Evolutionary conservation across 2,113 vertebrate genomes (phyloP), one percentile per base, ranked within the genome.

Genomic region (Nestor notabilis): DNA sequence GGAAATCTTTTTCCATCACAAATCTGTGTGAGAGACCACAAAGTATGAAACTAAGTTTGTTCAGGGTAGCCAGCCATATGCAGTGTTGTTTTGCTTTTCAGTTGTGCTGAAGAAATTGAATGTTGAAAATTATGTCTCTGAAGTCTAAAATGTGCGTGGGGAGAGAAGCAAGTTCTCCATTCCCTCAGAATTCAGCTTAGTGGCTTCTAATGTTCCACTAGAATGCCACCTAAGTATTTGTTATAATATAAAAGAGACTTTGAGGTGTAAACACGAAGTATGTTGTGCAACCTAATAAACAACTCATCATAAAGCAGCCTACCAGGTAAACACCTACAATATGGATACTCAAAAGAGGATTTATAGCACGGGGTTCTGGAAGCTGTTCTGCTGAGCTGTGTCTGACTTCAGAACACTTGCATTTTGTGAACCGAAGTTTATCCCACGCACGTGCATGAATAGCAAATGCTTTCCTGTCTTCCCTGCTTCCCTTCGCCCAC

Each of bases 311-410:
- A 19, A 76, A 61, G 92, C 28, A 74, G 49, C 44, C 37, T 60
- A 4, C 6, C 16, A 41, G 44, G 49, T 3, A 64, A 64, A 7
- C 17, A 2, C 68, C 43, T 53, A 8, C 5, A 5, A 27, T 29
- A 17, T 2, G 21, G 52, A 16, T 49, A 19, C 49, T 60, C 31
- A 5, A 7, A 49, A 41, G 20, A 50, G 44, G 68, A 19, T 53
- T 93, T 37, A 7, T 0, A 28, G n/a, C 58, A 20, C 0, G 1
- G 4, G 21, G 19, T 50, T 63, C 44, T 1, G 2, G 83, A n/a
- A 89, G 37, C 89, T 29, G 5, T 60, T 88, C 13, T 52, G 28
- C 14, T 50, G 23, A 83, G 53, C 61, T 39, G 9, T 35, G 58
- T 37, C 70, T 69, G 41, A 11, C 56, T 81, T 37, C 9, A 35